phyloP scores from a whole-genome alignment of 2,888 invertebrate species.

The Diabrotica balteata region DNA sequence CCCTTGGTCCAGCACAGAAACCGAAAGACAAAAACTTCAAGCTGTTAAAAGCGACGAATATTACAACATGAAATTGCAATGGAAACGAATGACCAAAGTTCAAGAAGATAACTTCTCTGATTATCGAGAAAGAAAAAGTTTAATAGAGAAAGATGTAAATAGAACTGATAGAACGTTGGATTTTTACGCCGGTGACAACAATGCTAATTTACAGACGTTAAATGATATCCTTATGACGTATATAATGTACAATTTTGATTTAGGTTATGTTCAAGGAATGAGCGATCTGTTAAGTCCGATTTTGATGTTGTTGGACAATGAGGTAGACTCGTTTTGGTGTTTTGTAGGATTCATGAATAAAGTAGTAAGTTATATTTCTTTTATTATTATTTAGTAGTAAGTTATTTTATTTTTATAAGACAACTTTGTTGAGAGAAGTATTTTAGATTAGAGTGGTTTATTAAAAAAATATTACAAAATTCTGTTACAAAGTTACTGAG shows the following conservation, averaged over 20 bases:
- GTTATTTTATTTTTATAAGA: conserved; percentile 49
- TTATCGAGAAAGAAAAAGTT: conserved; percentile 87
- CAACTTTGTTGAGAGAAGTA: neutral
- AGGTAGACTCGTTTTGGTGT: conserved; percentile 98
- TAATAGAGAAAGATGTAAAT: conserved; percentile 97
- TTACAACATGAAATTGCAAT: conserved; percentile 94
- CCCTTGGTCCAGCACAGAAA: conserved; percentile 81
- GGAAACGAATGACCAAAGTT: conserved; percentile 86
- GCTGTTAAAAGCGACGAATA: conserved; percentile 85
- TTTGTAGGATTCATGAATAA: conserved; percentile 97
- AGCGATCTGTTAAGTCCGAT: conserved; percentile 95
- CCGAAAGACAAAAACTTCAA: conserved; percentile 73
- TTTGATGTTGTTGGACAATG: conserved; percentile 85
- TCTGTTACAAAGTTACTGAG: neutral
- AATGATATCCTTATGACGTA: conserved; percentile 97
- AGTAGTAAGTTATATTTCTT: conserved; percentile 71
- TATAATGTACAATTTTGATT: conserved; percentile 98
- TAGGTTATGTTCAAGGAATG: conserved; percentile 98
- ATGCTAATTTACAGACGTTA: conserved; percentile 83
- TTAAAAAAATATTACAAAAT: neutral
- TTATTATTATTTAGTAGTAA: conserved; percentile 83
- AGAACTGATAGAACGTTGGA: conserved; percentile 84
- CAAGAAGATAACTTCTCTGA: conserved; percentile 90
- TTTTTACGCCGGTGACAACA: conserved; percentile 93
- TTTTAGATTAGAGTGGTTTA: neutral